A percentile compares a stretch with the other conserved stretches of the same genome.
Conservation (phyloP, 92 coral and sea anemone species). For the Zoanthus solanderi region DNA sequence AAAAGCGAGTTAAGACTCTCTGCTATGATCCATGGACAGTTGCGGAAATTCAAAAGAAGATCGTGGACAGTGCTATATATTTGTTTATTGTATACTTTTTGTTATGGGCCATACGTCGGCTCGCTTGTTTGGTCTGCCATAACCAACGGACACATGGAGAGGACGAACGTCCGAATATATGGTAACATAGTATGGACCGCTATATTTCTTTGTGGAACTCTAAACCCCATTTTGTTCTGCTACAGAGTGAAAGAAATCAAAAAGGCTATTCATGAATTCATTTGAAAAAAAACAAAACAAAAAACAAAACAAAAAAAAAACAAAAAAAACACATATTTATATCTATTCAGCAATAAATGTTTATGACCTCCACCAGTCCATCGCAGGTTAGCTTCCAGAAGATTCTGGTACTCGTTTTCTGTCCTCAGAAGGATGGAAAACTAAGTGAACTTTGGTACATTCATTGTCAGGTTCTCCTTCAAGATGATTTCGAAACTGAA, state of each 20-base stretch:
- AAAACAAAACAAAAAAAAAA: background rate
- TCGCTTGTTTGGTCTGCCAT: conserved; percentile 13
- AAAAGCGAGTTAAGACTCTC: conserved; percentile 13
- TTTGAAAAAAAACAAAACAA: background rate
- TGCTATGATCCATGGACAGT: conserved; percentile 12
- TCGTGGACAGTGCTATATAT: conserved; percentile 13
- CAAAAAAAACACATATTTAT: background rate
- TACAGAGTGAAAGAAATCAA: conserved; percentile 24
- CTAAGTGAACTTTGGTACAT: too few relatives aligned
- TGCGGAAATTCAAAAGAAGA: conserved; percentile 4
- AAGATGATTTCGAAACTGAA: too few relatives aligned
- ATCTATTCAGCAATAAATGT: background rate
- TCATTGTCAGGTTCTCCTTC: too few relatives aligned
- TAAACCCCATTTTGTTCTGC: conserved; percentile 29
- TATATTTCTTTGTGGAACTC: conserved; percentile 22
- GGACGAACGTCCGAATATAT: conserved; percentile 20
- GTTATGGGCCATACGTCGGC: conserved; percentile 23
- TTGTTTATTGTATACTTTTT: background rate
- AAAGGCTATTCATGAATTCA: background rate
- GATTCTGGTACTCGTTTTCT: too few relatives aligned
- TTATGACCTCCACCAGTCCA: too few relatives aligned
- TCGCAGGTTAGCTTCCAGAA: too few relatives aligned
- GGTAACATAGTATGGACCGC: conserved; percentile 27
- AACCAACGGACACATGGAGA: background rate
- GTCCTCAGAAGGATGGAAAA: too few relatives aligned